These are phyloP conservation scores for Diachasma alloeum DNA, from an alignment of 1,140 invertebrate genomes.

Conservation along the genomic window DNA sequence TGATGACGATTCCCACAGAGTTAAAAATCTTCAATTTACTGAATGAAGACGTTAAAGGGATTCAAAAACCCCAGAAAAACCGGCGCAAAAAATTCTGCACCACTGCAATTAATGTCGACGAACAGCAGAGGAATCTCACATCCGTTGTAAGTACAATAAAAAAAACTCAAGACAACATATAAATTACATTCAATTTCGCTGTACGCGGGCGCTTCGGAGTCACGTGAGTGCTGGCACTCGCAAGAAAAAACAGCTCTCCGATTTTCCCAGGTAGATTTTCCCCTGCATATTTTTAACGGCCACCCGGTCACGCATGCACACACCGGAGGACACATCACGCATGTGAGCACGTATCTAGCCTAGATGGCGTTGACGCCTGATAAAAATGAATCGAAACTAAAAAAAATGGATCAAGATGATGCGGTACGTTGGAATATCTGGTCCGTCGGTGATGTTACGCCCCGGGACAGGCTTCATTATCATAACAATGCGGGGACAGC, in stretches of 20 bases:
- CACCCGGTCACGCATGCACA: conserved; percentile 34
- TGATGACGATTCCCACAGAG: neutral
- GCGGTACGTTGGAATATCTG: conserved; percentile 38
- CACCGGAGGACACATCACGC: neutral
- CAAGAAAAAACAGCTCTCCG: conserved; percentile 29
- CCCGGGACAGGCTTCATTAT: conserved; percentile 45
- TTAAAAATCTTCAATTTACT: neutral
- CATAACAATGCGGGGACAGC: conserved; percentile 54
- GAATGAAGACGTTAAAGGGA: neutral
- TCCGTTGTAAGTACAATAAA: neutral
- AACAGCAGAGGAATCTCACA: neutral
- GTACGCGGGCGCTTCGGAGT: neutral
- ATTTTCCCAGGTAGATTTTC: conserved; percentile 58
- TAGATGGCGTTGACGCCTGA: no score
- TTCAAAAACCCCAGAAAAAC: neutral
- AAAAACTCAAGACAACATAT: conserved; percentile 10
- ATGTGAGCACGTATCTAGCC: conserved; percentile 12
- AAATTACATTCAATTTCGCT: conserved; percentile 24
- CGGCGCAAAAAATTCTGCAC: neutral
- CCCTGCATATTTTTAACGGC: conserved; percentile 47
- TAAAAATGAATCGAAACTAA: no score
- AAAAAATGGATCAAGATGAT: no score
- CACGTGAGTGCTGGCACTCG: conserved; percentile 16
- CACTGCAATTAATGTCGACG: neutral
- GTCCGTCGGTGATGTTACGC: conserved; percentile 19